Conservation (phyloP, 2,797 vertebrate species). For the Coendou prehensilis region DNA sequence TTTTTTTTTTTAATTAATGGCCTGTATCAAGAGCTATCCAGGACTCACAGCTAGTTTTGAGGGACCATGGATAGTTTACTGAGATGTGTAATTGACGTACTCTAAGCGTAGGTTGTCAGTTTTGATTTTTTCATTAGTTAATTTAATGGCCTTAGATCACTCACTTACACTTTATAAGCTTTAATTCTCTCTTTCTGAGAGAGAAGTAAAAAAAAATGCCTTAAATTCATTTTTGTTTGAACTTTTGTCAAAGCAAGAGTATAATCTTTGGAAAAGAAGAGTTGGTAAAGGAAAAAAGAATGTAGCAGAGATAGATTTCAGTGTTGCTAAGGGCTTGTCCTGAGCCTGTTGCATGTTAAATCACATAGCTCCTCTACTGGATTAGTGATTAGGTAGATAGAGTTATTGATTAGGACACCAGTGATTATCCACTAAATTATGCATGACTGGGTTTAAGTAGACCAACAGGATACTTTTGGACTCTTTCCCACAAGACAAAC, state of each 20-base stretch:
- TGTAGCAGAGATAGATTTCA: neutral
- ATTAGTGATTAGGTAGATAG: conserved; percentile 78
- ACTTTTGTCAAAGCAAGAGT: neutral
- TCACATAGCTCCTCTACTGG: conserved; percentile 66
- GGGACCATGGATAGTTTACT: neutral
- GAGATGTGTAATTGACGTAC: neutral
- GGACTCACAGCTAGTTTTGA: neutral
- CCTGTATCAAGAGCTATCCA: neutral
- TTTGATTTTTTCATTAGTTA: conserved; percentile 49
- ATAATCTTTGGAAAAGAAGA: neutral
- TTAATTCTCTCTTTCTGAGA: neutral
- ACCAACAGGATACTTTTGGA: conserved; percentile 72
- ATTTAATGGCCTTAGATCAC: neutral
- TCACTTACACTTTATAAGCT: neutral
- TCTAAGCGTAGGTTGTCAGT: neutral
- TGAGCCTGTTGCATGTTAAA: conserved; percentile 53
- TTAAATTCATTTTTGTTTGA: neutral
- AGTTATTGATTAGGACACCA: conserved; percentile 82
- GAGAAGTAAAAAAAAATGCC: neutral
- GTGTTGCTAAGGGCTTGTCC: neutral
- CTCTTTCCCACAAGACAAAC: conserved; percentile 61
- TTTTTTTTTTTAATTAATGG: neutral
- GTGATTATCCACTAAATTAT: conserved; percentile 84
- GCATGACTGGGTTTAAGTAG: conserved; percentile 75
- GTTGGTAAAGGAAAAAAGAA: neutral